Base-by-base conservation (phyloP, 2,113 vertebrate species). In the Vicugna pacos region DNA sequence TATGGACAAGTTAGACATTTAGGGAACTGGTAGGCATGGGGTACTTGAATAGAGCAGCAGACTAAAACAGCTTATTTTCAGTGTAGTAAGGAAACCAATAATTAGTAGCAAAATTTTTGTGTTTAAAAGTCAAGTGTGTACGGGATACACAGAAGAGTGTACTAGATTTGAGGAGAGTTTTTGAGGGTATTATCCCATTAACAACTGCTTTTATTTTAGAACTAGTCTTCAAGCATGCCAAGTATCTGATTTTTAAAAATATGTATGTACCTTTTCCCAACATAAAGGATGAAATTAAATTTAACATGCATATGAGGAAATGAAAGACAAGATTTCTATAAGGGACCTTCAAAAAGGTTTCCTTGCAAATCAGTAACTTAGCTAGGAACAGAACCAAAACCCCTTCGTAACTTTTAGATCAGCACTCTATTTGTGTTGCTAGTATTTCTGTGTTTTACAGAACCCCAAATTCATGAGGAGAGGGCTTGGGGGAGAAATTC, bases 231-330 rank as follows among this genome's bases (percentile, higher is more conserved):
- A 73, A 91, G 56, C 6, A 91, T 9, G 6, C 38, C 70, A 64
- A 48, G 56, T 32, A 13, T 54, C 86, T 64, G 54, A 64, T 60
- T 92, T 83, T 72, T 46, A 8, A 96, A 94, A 56, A 72, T 79
- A 62, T 1, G 4, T 56, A 48, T 20, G 48, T 30, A 79, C 42
- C 32, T 88, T 89, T 87, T 32, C 10, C 56, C 62, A 93, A 62
- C 42, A 83, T 62, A 67, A 84, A 38, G 67, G n/a, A 0, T 87
- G 80, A 82, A 95, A 90, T 60, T 82, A 89, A 96, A 85, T 12
- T 92, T 56, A 92, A 83, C 3, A 26, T 11, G 54, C 48, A 56
- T 26, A 38, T 38, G 48, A 83, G 50, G n/a, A 83, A 92, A 90
- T 54, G 32, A 89, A 91, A 89, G 56, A 58, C 7, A 60, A 73